A percentile compares a stretch with the other conserved stretches of the same genome.
Evolutionary conservation across 2,888 invertebrate genomes (phyloP).

Genomic region (Limnephilus lunatus): DNA sequence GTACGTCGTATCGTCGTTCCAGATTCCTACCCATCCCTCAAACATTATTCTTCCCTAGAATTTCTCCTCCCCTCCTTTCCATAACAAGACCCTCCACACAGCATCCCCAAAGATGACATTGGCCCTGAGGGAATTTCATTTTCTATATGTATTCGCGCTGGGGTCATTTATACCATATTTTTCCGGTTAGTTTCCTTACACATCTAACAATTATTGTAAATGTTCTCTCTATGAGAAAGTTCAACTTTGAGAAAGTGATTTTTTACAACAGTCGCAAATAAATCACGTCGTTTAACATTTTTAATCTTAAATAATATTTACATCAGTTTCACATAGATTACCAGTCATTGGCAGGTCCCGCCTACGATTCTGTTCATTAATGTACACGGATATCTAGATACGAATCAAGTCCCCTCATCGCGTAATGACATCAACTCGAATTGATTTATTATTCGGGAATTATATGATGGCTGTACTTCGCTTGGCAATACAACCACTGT

Average conservation of each 20-base stretch:
- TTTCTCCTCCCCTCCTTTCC: too few relatives aligned
- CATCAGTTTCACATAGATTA: background rate
- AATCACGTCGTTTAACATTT: background rate
- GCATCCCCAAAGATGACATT: too few relatives aligned
- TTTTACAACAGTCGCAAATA: background rate
- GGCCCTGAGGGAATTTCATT: too few relatives aligned
- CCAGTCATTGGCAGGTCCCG: background rate
- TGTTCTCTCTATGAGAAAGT: background rate
- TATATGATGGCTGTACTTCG: background rate
- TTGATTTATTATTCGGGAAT: conserved; percentile 29
- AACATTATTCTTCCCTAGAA: too few relatives aligned
- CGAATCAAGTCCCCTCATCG: background rate
- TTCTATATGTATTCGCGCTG: too few relatives aligned
- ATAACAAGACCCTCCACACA: too few relatives aligned
- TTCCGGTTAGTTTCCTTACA: too few relatives aligned
- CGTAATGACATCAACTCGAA: background rate
- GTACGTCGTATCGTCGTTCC: too few relatives aligned
- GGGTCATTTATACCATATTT: too few relatives aligned
- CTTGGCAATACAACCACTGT: background rate
- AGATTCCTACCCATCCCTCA: too few relatives aligned
- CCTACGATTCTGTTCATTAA: background rate
- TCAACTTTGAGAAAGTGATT: background rate
- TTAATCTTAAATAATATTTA: background rate
- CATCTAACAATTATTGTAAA: background rate
- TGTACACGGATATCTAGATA: background rate